Evolutionary conservation across 1,140 invertebrate species (phyloP), one percentile per base, ranked within the genome.

Genomic region (Drosophila nikananu): DNA sequence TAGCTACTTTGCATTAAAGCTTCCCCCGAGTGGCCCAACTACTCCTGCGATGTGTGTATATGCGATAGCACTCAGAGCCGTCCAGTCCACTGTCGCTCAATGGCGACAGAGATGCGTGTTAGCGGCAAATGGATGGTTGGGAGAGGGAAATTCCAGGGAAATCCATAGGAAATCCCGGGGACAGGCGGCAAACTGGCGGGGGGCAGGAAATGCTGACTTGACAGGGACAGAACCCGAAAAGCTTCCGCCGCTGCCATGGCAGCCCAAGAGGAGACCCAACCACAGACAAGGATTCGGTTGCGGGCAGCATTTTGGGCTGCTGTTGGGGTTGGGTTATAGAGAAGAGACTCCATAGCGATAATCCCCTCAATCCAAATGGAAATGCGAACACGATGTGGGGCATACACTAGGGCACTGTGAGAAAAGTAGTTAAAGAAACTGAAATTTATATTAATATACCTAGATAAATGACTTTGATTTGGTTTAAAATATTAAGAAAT

Each of bases 1-100:
- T 78, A 77, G 75, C 74, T 78, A 55, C 64, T 77, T 78, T 68
- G 75, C 74, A 78, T 78, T 77, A 78, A 78, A 55, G 51, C 75
- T 61, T 19, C 44, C 37, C 32, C 19, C 41, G 30, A 41, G 70
- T 5, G n/a, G 27, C 49, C 30, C 41, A n/a, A 72, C 66, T 67
- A 32, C 52, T 41, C n/a, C 32, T 23, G 49, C 57, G 32, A 71
- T 35, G n/a, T 39, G n/a, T n/a, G 51, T 67, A 57, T 54, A 49
- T 51, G 23, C 27, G 32, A 49, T 30, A 39, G 54, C 63, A 74
- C 60, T 44, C 54, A 77, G 17, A 49, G 66, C 72, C 37, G 48
- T 76, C 62, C 74, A 46, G 48, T 37, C 55, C 7, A 19, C 44
- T 48, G 54, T 65, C 62, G 30, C 44, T 59, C 61, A 59, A 52